These are phyloP conservation scores for Sialis lutaria DNA, from an alignment of 2,888 invertebrate species.

Conservation along the genomic window DNA sequence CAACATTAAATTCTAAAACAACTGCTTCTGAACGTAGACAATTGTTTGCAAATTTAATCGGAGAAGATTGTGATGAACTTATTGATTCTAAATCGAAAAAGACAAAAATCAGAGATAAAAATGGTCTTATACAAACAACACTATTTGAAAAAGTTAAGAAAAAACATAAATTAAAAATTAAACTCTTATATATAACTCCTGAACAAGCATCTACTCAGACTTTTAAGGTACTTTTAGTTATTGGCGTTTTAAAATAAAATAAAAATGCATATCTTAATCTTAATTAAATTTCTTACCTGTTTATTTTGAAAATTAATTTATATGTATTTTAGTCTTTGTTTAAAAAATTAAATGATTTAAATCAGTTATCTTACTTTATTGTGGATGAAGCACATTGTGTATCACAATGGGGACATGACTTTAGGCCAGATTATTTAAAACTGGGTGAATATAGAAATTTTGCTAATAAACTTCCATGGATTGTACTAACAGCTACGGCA, in stretches of 20 bases:
- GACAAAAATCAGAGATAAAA: neutral
- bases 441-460: constrained; percentile 48
- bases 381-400: constrained; percentile 98
- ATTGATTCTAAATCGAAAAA: neutral
- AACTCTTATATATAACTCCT: constrained; percentile 88
- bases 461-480: constrained; percentile 58
- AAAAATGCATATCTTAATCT: neutral
- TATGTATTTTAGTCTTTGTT: constrained; percentile 33
- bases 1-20: constrained; percentile 88
- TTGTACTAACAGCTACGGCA: constrained; percentile 95
- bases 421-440: constrained; percentile 86
- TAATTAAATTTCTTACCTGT: constrained; percentile 4
- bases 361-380: constrained; percentile 74
- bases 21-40: constrained; percentile 53
- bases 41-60: constrained; percentile 60
- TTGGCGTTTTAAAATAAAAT: neutral
- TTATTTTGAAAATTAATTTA: constrained; percentile 4
- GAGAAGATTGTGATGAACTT: constrained; percentile 15
- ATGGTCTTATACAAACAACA: constrained; percentile 3
- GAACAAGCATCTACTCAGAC: constrained; percentile 78
- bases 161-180: constrained; percentile 23
- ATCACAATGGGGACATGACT: constrained; percentile 98
- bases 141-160: constrained; percentile 3
- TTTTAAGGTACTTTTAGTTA: constrained; percentile 34
- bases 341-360: constrained; percentile 48